Base-by-base conservation (phyloP, 1,140 invertebrate genomes). In the Drosophila sp. region DNA sequence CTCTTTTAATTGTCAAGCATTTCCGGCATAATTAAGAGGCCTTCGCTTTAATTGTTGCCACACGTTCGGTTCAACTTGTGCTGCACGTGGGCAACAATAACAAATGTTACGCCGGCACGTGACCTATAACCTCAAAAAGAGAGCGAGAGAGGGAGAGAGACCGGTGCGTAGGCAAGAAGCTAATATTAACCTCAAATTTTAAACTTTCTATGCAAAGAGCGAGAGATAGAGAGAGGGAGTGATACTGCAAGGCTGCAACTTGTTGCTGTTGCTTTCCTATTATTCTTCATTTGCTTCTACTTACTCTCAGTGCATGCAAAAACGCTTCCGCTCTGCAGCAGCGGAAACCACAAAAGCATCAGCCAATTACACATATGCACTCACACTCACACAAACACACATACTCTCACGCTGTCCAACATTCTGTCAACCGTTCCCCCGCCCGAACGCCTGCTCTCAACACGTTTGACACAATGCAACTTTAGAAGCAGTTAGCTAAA, bases 271-370 rank as follows among this genome's bases (percentile, higher is more conserved):
- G 5, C 7, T 13, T 11, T 21, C 21, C 21, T 21, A 1, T 21
- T 21, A 1, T 21, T 21, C 21, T 21, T 21, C 21, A 2, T 61
- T 14, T n/a, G 40, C 54, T 43, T 27, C 34, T 53, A 4, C 34
- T 36, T 36, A 2, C 14, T 51, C 16, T 62, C 21, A 48, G 11
- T 21, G 63, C 36, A 83, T 73, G 81, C 81, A 66, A 86, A 63
- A 69, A 63, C 63, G 81, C 67, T 82, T 86, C 82, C 82, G 82
- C 71, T 87, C 78, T 67, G 82, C 80, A 50, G 77, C 83, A 89
- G 79, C 83, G 83, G 79, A 89, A 87, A 72, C 77, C 58, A 53
- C 78, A 72, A 77, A 78, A 53, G 56, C 71, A 61, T 36, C 65
- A 46, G 25, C 71, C 65, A 62, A 73, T 64, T 63, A 61, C 45